A percentile compares a stretch with the other conserved stretches of the same genome.
Conservation (phyloP, 92 coral and sea anemone genomes). For the Bergia puertoricense region DNA sequence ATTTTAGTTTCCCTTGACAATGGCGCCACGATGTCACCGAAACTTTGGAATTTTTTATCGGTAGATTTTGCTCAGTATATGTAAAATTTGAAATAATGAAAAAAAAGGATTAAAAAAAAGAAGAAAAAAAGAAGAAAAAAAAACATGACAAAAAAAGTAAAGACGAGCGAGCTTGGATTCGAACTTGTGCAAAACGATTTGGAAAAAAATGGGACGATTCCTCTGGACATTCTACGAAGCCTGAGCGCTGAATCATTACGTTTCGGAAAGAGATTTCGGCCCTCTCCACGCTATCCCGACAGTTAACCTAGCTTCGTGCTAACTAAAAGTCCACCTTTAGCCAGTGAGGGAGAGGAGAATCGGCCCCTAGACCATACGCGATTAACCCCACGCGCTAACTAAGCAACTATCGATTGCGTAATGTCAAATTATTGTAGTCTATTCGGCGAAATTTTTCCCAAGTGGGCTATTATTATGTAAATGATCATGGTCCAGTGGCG, state of each 20-base stretch:
- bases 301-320: conserved; percentile 12
- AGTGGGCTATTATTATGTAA: no score
- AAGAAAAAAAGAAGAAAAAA: not conserved
- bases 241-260: conserved; percentile 11
- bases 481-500: no score
- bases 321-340: not conserved
- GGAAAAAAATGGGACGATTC: conserved; percentile 13
- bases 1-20: no score
- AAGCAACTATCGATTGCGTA: no score
- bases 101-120: not conserved
- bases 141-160: not conserved
- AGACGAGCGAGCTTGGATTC: conserved; percentile 13
- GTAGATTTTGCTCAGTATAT: not conserved
- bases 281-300: conserved; percentile 12
- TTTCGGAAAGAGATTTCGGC: not conserved
- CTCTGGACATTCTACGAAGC: conserved; percentile 8
- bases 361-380: no score
- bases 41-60: conserved; percentile 1
- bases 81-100: conserved; percentile 9
- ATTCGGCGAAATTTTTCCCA: no score
- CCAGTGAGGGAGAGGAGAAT: not conserved
- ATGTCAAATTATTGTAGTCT: no score
- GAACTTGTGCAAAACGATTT: conserved; percentile 15
- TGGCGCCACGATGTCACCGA: no score
- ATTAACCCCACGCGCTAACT: no score